Evolutionary conservation across 2,797 vertebrate genomes (phyloP).

Genomic region (Parotocinclus haroldoi): DNA sequence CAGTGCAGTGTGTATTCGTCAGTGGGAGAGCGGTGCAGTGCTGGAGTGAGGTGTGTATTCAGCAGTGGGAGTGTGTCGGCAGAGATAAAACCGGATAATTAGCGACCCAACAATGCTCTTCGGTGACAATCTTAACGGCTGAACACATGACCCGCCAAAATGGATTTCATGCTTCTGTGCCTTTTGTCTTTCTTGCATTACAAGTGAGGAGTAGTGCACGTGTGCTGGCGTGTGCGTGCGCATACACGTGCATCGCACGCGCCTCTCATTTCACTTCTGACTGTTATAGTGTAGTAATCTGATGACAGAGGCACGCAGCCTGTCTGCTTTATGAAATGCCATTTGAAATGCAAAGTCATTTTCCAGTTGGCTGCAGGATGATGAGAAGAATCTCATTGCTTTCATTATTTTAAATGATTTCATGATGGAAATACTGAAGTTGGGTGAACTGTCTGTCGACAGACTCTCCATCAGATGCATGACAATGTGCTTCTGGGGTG

Average conservation of each 20-base stretch:
- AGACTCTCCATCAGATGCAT: constrained; percentile 36
- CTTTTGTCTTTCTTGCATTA: constrained; percentile 47
- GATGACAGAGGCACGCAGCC: constrained; percentile 38
- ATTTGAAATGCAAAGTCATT: constrained; percentile 57
- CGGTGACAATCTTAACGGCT: constrained; percentile 54
- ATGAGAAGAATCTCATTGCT: constrained; percentile 49
- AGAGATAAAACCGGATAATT: constrained; percentile 68
- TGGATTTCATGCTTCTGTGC: constrained; percentile 57
- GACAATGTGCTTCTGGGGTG: constrained; percentile 32
- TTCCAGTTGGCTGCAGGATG: constrained; percentile 50
- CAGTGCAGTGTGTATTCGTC: constrained; percentile 60
- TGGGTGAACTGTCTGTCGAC: constrained; percentile 22
- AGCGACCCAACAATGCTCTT: constrained; percentile 48
- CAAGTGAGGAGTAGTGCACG: constrained; percentile 30
- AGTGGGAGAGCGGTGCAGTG: constrained; percentile 11
- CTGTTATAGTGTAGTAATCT: constrained; percentile 40
- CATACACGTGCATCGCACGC: background rate
- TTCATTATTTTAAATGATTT: constrained; percentile 60
- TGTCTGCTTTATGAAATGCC: constrained; percentile 46
- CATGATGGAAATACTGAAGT: constrained; percentile 51
- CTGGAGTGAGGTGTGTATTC: constrained; percentile 27
- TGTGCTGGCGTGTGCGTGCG: background rate
- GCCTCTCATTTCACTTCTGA: constrained; percentile 43
- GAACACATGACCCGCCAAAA: constrained; percentile 58
- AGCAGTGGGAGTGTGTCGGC: constrained; percentile 58